A percentile compares a stretch with the other conserved stretches of the same genome.
These are phyloP conservation scores for Falco novaeseelandiae DNA, from an alignment of 2,797 vertebrate species.

Conservation along the genomic window DNA sequence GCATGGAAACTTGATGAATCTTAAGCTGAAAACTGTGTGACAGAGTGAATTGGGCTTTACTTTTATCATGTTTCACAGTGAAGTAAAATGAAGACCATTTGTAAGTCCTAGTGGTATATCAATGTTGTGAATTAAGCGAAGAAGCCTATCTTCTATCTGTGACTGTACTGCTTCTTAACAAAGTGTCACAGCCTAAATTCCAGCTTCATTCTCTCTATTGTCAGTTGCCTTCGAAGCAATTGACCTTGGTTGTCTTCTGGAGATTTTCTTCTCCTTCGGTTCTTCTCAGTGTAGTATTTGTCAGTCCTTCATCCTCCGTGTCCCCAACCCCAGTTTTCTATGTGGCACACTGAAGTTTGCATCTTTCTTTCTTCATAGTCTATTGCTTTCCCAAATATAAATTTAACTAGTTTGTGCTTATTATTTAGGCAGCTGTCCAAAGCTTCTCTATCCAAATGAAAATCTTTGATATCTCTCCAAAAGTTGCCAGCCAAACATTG, in stretches of 20 bases:
- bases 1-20: neutral
- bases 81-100: neutral
- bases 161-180: neutral
- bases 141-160: neutral
- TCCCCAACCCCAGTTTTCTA: neutral
- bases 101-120: neutral
- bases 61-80: neutral
- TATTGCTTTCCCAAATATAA: neutral
- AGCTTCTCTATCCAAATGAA: slow-evolving; percentile 8
- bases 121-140: neutral
- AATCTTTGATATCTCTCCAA: neutral
- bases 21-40: neutral
- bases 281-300: neutral
- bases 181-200: slow-evolving; percentile 1
- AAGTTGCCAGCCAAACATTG: slow-evolving; percentile 15
- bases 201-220: neutral
- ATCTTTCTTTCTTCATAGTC: neutral
- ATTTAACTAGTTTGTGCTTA: neutral
- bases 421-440: neutral
- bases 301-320: neutral
- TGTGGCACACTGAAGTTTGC: neutral
- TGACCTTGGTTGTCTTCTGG: neutral
- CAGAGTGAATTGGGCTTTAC: neutral
- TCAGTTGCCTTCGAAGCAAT: neutral
- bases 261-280: neutral